Evolutionary conservation across 64 coral and sea anemone species (phyloP).

Genomic region (Pocillopora damicornis): DNA sequence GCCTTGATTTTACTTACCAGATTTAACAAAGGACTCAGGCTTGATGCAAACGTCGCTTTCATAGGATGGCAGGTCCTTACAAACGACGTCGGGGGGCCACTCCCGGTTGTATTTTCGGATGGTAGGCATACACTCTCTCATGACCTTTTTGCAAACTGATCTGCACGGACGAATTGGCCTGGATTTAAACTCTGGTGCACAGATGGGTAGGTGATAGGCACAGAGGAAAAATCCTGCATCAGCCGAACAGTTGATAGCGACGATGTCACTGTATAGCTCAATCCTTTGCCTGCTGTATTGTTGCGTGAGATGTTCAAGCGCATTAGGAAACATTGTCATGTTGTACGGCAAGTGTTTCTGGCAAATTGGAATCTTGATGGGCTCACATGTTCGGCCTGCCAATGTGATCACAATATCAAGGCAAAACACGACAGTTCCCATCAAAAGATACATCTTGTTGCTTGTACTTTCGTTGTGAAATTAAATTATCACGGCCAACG

Average conservation of each 20-base stretch:
- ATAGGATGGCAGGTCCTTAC: conserved; percentile 26
- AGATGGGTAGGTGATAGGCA: conserved; percentile 28
- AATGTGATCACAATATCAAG: not conserved
- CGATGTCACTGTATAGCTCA: conserved; percentile 10
- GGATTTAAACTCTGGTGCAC: conserved; percentile 25
- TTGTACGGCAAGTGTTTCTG: conserved; percentile 12
- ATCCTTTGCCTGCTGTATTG: conserved; percentile 13
- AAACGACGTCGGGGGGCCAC: conserved; percentile 16
- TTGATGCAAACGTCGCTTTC: conserved; percentile 15
- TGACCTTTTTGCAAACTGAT: conserved; percentile 30
- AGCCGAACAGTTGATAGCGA: conserved; percentile 11
- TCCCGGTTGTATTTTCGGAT: conserved; percentile 7
- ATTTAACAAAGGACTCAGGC: conserved; percentile 7
- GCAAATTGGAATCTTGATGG: conserved; percentile 23
- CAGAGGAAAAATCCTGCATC: conserved; percentile 33
- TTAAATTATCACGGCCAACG: not conserved
- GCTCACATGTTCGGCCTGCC: conserved; percentile 15
- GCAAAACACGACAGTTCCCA: not conserved
- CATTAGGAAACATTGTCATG: conserved; percentile 46
- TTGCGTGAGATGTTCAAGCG: conserved; percentile 18
- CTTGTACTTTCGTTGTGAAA: not conserved
- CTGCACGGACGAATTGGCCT: conserved; percentile 31
- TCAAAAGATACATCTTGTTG: conserved; percentile 2
- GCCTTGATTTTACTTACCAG: not conserved
- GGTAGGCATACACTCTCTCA: conserved; percentile 25